A percentile compares a stretch with the other conserved stretches of the same genome.
These are phyloP conservation scores for Trachymyrmex cornetzi DNA, from an alignment of 1,140 invertebrate genomes.

Conservation along the genomic window DNA sequence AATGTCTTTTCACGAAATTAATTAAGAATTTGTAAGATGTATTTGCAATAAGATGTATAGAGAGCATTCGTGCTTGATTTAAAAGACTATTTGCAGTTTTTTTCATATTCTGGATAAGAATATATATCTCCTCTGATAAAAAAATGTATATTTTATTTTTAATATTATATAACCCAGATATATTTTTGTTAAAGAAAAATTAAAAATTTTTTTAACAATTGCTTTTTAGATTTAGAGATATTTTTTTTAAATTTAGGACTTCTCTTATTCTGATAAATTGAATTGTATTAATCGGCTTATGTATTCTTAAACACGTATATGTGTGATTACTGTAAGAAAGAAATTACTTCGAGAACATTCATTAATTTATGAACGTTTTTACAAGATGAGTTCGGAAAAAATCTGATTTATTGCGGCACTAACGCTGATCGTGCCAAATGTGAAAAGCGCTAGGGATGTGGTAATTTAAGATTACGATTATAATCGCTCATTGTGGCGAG, in stretches of 20 bases:
- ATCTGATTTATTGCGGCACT: not conserved
- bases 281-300: not conserved
- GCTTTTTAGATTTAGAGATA: not conserved
- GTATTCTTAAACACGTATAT: not conserved
- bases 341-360: not conserved
- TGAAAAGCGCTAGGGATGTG: not conserved
- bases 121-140: not conserved
- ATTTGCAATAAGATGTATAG: not conserved
- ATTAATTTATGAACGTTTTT: conserved; percentile 3
- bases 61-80: not conserved
- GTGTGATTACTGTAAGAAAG: not conserved
- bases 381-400: not conserved
- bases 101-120: not conserved
- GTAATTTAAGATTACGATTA: conserved; percentile 27
- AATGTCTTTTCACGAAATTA: not conserved
- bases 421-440: conserved; percentile 6
- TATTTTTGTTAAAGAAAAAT: not conserved
- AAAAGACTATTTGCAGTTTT: not conserved
- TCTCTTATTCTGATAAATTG: not conserved
- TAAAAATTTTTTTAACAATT: not conserved
- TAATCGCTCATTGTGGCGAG: conserved; percentile 17
- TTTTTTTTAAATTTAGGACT: not conserved
- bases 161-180: not conserved
- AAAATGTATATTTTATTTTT: not conserved
- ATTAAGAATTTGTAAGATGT: not conserved